These are phyloP conservation scores for Tethya wilhelma DNA, from an alignment of 37 sponge, comb jelly and placozoan genomes.

Conservation along the genomic window DNA sequence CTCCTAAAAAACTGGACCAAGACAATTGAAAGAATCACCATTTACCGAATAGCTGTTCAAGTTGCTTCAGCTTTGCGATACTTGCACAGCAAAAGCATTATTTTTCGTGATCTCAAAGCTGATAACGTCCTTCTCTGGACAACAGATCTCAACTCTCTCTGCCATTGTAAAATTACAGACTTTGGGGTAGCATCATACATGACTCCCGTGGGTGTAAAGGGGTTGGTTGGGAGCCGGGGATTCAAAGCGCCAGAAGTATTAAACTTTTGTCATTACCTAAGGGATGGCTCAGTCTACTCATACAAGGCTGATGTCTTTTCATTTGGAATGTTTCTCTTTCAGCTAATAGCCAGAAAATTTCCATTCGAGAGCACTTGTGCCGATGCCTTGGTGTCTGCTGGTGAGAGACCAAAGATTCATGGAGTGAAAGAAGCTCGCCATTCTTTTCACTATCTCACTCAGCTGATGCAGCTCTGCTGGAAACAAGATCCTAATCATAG, in stretches of 20 bases:
- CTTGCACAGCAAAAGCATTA: slow-evolving; percentile 77
- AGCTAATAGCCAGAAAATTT: slow-evolving; percentile 76
- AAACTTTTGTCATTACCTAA: slow-evolving; percentile 61
- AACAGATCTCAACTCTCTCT: slow-evolving; percentile 63
- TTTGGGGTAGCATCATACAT: slow-evolving; percentile 81
- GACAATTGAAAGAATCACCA: slow-evolving; percentile 63
- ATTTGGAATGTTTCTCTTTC: slow-evolving; percentile 87
- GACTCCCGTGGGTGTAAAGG: slow-evolving; percentile 67
- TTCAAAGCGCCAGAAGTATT: slow-evolving; percentile 95
- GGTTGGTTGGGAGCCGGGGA: slow-evolving; percentile 81
- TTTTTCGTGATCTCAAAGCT: slow-evolving; percentile 91
- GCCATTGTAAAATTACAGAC: slow-evolving; percentile 89
- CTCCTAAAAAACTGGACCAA: slow-evolving; percentile 61
- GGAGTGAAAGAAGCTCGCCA: slow-evolving; percentile 53
- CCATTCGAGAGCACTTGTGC: slow-evolving; percentile 68
- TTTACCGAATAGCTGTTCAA: slow-evolving; percentile 83
- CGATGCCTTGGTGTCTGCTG: too few species aligned
- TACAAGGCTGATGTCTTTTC: slow-evolving; percentile 87
- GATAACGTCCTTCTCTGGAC: slow-evolving; percentile 91
- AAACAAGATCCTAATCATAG: slow-evolving; percentile 68
- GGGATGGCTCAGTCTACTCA: slow-evolving; percentile 69
- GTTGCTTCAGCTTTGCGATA: slow-evolving; percentile 84
- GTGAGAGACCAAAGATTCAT: slow-evolving; percentile 73
- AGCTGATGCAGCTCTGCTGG: slow-evolving; percentile 85
- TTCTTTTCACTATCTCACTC: slow-evolving; percentile 67